Base-by-base conservation (phyloP, 1,140 invertebrate species). In the Camponotus vicinus region DNA sequence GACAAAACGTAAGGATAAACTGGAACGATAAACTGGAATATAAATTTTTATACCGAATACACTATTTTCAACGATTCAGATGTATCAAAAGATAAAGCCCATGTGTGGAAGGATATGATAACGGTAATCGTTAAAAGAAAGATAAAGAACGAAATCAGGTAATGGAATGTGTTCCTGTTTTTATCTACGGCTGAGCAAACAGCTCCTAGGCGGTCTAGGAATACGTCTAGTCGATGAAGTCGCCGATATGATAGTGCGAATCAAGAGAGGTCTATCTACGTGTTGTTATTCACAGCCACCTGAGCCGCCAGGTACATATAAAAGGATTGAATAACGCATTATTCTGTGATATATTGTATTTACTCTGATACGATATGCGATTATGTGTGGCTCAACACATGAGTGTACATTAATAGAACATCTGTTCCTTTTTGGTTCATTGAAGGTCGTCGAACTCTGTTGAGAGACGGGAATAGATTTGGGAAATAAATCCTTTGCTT, bases 111-210 rank as follows among this genome's bases (percentile, higher is more conserved):
- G 21, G 15, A 57, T 55, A 32, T 27, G 64, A 80, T 80, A 80
- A 42, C 37, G 27, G 2, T 15, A 13, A 49, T 52, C 13, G 15
- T 42, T 15, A 52, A 69, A 15, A 42, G 49, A 5, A 11, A 42
- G 42, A 18, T 52, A 84, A 27, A 37, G 70, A 49, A 52, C 21
- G 34, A 66, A 78, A 78, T 3, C 71, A 78, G 91, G 91, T 87
- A 73, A 92, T 93, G 92, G 92, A 92, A 94, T 94, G 92, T 90
- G 93, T 88, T 94, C 92, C 75, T 94, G 94, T 64, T 95, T 95
- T 80, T 95, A 94, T 92, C 84, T 95, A 52, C 92, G 93, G 88
- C 70, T 94, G 66, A 90, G 89, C 63, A 90, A 70, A 82, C 93
- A 94, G 89, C 90, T 94, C 67, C 64, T 94, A 40, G 90, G 91